These are phyloP conservation scores for Atrina japonica DNA, from an alignment of 2,888 invertebrate genomes.

Conservation along the genomic window DNA sequence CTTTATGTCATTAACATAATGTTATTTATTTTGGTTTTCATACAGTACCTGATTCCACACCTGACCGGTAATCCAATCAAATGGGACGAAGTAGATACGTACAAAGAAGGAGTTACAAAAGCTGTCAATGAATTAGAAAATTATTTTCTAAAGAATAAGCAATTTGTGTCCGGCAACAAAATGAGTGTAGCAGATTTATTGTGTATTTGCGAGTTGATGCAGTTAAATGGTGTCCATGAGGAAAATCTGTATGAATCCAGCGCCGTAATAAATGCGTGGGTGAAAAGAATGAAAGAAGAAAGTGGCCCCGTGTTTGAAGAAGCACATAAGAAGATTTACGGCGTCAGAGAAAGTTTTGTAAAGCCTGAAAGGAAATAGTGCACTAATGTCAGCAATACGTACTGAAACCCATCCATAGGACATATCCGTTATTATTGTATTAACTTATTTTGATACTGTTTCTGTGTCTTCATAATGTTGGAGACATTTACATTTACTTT, in stretches of 20 bases:
- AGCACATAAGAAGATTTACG: constrained; percentile 47
- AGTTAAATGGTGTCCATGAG: constrained; percentile 65
- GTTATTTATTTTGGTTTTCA: no score
- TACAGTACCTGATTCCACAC: no score
- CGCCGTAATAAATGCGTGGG: constrained; percentile 67
- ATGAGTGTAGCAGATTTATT: constrained; percentile 75
- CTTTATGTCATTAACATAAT: no score
- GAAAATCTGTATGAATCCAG: constrained; percentile 64
- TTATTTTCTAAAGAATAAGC: constrained; percentile 63
- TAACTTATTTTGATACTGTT: no score
- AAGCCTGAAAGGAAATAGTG: no score
- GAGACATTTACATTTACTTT: no score
- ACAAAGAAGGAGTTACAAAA: constrained; percentile 49
- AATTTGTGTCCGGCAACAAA: constrained; percentile 66
- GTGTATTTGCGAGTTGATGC: constrained; percentile 74
- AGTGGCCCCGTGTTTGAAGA: constrained; percentile 65
- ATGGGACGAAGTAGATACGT: constrained; percentile 61
- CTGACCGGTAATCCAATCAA: no score
- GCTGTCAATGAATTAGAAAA: constrained; percentile 64
- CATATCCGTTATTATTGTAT: no score
- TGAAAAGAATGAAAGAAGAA: constrained; percentile 63
- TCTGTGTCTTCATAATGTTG: no score
- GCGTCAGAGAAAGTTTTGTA: constrained; percentile 10
- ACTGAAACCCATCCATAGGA: no score
- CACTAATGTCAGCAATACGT: no score